phyloP scores from a whole-genome alignment of 2,113 vertebrate genomes.

The Rhodinocichla rosea region DNA sequence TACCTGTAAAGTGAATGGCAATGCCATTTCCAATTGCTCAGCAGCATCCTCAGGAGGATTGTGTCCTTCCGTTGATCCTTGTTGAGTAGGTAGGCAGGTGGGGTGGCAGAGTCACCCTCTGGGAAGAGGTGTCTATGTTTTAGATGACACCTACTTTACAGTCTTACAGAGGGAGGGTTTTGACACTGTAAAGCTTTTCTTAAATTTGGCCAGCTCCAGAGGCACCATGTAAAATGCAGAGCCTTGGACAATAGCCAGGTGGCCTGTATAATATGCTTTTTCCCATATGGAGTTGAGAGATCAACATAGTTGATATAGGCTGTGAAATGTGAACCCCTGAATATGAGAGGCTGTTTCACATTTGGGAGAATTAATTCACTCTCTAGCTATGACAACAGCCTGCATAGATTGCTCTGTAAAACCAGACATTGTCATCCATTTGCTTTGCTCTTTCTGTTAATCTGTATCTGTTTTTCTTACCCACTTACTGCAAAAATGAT shows the following conservation, averaged over 20 bases:
- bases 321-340: slow-evolving; percentile 1
- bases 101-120: not conserved
- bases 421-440: not conserved
- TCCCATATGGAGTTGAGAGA: not conserved
- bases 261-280: not conserved
- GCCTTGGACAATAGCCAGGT: not conserved
- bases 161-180: not conserved
- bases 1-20: not conserved
- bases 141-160: not conserved
- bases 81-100: not conserved
- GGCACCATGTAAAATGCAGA: not conserved
- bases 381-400: not conserved
- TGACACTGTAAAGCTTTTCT: not conserved
- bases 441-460: slow-evolving; percentile 5
- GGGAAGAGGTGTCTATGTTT: not conserved
- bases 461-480: not conserved
- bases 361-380: not conserved
- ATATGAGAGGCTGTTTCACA: not conserved
- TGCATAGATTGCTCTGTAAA: not conserved
- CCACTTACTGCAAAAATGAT: not conserved
- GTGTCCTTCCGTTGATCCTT: not conserved
- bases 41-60: not conserved
- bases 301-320: not conserved
- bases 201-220: not conserved
- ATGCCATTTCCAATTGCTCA: not conserved